phyloP scores from a whole-genome alignment of 2,888 invertebrate species.

The Venustoraphidia nigricollis region DNA sequence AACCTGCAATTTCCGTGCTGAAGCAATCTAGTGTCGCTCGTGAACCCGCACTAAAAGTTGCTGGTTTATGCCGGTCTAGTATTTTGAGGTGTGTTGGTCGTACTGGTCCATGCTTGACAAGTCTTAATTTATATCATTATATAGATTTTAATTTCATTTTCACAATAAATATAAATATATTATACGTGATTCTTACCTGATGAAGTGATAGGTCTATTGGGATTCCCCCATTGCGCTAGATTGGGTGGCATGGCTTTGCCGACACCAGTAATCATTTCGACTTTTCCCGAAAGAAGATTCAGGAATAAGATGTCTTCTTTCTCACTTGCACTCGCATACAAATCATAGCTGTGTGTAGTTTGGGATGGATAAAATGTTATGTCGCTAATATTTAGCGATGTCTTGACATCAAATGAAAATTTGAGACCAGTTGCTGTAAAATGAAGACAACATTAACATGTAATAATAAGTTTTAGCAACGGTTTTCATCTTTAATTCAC shows the following conservation, averaged over 20 bases:
- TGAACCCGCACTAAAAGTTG: no score
- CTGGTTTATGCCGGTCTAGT: no score
- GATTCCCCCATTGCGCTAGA: conserved; percentile 45
- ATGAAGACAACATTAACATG: conserved; percentile 4
- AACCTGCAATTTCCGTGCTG: no score
- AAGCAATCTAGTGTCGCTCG: no score
- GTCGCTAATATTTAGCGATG: conserved; percentile 54
- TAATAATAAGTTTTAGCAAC: no score
- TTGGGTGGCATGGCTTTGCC: conserved; percentile 40
- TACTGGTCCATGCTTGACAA: no score
- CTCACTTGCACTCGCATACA: conserved; percentile 54
- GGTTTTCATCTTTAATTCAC: no score
- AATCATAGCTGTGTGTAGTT: conserved; percentile 54
- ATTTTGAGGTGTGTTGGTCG: no score
- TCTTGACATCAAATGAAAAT: conserved; percentile 59
- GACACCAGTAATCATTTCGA: conserved; percentile 60
- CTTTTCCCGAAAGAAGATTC: conserved; percentile 55
- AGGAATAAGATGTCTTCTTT: conserved; percentile 57
- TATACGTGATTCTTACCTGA: conserved; percentile 31
- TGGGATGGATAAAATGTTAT: conserved; percentile 58
- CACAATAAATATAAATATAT: background rate
- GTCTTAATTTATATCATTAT: no score
- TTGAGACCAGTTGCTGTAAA: conserved; percentile 42
- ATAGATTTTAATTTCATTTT: no score
- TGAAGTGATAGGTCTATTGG: conserved; percentile 47